Percentiles rank a stretch among this genome's conserved stretches.
These are phyloP conservation scores for Ophiothrix spiculata DNA, from an alignment of 35 echinoderm and acorn worm genomes.

Conservation along the genomic window DNA sequence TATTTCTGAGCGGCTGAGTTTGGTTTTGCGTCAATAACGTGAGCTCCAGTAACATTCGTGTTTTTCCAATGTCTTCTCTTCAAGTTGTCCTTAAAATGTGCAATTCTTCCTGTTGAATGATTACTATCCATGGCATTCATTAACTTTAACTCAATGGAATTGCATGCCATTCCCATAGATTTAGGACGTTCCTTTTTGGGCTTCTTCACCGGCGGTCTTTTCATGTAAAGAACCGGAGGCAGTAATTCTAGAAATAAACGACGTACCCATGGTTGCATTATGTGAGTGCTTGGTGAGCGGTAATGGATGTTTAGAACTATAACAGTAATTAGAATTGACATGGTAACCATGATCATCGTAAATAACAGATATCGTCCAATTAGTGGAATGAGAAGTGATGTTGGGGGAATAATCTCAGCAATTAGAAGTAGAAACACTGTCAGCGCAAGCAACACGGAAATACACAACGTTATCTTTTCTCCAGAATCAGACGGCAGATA, in stretches of 20 bases:
- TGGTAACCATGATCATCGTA: conserved; percentile 32
- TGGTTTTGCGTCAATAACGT: not conserved
- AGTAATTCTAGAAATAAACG: conserved; percentile 26
- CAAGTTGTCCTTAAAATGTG: not conserved
- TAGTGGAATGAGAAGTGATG: conserved; percentile 22
- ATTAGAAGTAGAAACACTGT: conserved; percentile 42
- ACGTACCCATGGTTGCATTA: conserved; percentile 25
- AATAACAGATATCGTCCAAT: conserved; percentile 30
- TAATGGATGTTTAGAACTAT: conserved; percentile 36
- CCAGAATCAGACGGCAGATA: too few species aligned
- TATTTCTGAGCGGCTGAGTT: not conserved
- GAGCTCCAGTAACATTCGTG: not conserved
- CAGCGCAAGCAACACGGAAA: conserved; percentile 24
- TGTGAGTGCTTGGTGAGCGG: conserved; percentile 17
- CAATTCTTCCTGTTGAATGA: not conserved
- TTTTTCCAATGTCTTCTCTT: not conserved
- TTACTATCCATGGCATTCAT: not conserved
- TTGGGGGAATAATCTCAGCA: conserved; percentile 27
- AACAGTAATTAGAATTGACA: conserved; percentile 31
- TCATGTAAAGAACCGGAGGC: conserved; percentile 28
- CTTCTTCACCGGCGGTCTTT: too few species aligned
- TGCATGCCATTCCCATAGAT: too few species aligned
- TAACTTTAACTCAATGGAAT: too few species aligned
- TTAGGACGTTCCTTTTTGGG: too few species aligned
- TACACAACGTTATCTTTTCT: too few species aligned